A percentile compares a stretch with the other conserved stretches of the same genome.
phyloP scores from a whole-genome alignment of 1,140 invertebrate species.

The Protaetia brevitarsis region DNA sequence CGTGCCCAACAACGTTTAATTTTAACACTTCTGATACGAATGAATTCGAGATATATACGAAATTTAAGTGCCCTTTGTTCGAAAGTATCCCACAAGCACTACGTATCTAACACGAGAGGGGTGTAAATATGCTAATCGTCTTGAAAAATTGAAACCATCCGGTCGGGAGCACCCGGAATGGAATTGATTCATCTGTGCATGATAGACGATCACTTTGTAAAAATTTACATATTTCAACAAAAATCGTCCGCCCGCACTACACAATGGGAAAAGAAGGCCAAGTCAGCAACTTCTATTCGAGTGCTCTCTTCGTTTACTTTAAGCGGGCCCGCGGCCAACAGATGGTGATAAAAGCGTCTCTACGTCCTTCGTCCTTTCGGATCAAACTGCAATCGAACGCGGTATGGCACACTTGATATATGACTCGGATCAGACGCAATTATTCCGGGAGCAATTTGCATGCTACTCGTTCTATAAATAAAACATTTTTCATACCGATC shows the following conservation, averaged over 20 bases:
- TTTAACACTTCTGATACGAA: no score
- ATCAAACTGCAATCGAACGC: neutral
- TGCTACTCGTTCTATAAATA: constrained; percentile 22
- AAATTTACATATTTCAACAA: constrained; percentile 44
- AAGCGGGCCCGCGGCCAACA: neutral
- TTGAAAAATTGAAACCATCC: constrained; percentile 18
- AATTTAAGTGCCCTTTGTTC: no score
- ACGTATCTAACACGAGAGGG: neutral
- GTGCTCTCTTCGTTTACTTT: constrained; percentile 38
- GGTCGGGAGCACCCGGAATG: neutral
- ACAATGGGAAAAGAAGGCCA: constrained; percentile 25
- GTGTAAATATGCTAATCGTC: constrained; percentile 22
- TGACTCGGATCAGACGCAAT: constrained; percentile 22
- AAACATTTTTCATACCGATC: constrained; percentile 9
- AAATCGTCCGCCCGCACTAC: constrained; percentile 32
- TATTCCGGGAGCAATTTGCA: constrained; percentile 23
- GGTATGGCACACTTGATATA: constrained; percentile 19
- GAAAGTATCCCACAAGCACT: no score
- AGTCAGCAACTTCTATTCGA: constrained; percentile 42
- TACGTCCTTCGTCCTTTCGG: neutral
- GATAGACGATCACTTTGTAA: constrained; percentile 25
- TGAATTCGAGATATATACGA: no score
- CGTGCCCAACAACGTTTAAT: no score
- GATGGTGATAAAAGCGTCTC: neutral
- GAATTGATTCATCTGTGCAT: constrained; percentile 25